Base-by-base conservation (phyloP, 2,888 invertebrate species). In the Schrankia costaestrigalis region DNA sequence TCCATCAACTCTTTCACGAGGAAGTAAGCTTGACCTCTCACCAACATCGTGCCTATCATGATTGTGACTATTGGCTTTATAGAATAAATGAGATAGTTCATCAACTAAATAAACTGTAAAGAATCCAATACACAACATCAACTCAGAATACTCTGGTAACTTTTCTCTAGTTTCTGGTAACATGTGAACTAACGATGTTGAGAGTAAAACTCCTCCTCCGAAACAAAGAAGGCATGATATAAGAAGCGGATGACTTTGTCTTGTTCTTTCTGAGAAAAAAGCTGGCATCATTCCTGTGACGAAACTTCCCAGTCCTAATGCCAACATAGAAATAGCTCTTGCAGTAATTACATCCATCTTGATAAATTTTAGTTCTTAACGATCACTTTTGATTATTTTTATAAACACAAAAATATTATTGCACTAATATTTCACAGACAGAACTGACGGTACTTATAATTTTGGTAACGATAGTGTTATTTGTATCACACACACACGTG, bases 101-200 rank as follows among this genome's bases (percentile, higher is more conserved):
- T 94, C 94, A 3, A 94, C 89, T 9, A 93, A 74, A 56, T 94
- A 94, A 0, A 94, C 90, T 0, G 92, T 53, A 36, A 94, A 91
- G 63, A 94, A 94, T 0, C 94, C 94, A 2, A 80, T 65, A 41
- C 93, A 93, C 28, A 94, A 82, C 13, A 91, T 74, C 1, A 94
- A 66, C 66, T 94, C 94, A 0, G 92, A 89, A 49, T 90, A 89
- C 21, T 89, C 68, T 1, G 89, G 88, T 26, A 92, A 69, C 36
- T 81, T 78, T 40, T 91, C 90, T 31, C 93, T 87, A 12, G 93
- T 91, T 85, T 95, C 95, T n/a, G 94, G 94, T 3, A 95, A 77
- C 87, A 95, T 94, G 74, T 95, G 95, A 10, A 94, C 88, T 17
- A 95, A 51, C 0, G 94, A 91, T 0, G 95, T 95, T 0, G 94